Conservation (phyloP, 2,113 vertebrate genomes). For the Cygnus buccinator region DNA sequence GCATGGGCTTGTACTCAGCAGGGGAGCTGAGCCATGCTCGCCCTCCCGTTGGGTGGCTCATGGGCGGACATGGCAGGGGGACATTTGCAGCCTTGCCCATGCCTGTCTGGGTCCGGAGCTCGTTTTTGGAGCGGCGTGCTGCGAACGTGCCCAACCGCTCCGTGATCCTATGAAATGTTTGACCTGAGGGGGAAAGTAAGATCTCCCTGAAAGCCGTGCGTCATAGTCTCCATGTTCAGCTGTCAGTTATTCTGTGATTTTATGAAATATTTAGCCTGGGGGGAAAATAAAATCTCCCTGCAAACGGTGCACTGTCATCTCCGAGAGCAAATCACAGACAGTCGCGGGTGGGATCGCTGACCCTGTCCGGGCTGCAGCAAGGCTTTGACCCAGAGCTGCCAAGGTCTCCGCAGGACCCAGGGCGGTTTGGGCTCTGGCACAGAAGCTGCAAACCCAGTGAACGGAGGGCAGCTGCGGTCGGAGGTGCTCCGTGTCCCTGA, state of each 20-base stretch:
- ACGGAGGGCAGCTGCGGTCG: too few relatives aligned
- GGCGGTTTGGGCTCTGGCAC: not conserved
- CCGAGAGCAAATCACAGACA: not conserved
- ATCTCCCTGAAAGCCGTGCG: not conserved
- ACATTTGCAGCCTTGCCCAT: accelerated
- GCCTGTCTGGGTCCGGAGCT: accelerated
- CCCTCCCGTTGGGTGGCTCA: not conserved
- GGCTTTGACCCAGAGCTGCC: not conserved
- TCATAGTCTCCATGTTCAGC: not conserved
- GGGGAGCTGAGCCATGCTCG: accelerated
- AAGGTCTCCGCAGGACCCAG: not conserved
- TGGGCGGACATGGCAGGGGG: not conserved
- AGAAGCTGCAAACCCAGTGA: not conserved
- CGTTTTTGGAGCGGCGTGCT: not conserved
- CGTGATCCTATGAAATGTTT: not conserved
- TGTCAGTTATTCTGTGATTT: not conserved
- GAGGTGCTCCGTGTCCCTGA: not conserved
- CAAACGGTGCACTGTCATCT: accelerated
- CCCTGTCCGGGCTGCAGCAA: accelerated
- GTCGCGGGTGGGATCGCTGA: accelerated
- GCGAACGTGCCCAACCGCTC: not conserved
- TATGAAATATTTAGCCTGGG: not conserved
- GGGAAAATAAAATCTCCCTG: not conserved
- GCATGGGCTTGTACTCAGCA: not conserved
- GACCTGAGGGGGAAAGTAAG: not conserved